Conservation (phyloP, 2,797 vertebrate genomes). For the Clangula hyemalis region DNA sequence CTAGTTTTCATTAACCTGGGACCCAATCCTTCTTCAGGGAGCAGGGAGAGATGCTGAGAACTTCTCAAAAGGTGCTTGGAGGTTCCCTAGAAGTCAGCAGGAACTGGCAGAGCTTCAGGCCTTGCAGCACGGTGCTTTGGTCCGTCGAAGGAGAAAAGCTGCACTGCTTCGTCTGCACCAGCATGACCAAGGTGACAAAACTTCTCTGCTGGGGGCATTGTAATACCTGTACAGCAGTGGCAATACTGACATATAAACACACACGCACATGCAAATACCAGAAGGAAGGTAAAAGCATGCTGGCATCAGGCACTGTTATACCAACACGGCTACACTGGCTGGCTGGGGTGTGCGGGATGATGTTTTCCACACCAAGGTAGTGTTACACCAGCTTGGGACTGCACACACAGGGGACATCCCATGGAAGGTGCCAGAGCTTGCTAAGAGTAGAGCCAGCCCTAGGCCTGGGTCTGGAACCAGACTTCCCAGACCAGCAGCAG, state of each 20-base stretch:
- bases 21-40: neutral
- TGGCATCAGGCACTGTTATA: neutral
- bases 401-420: accelerated
- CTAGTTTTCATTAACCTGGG: conserved; percentile 38
- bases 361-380: neutral
- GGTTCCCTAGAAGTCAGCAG: neutral
- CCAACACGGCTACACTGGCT: accelerated
- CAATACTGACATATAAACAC: neutral
- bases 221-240: neutral
- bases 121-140: neutral
- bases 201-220: neutral
- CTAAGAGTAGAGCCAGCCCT: neutral
- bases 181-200: neutral
- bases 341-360: neutral
- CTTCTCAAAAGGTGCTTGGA: neutral
- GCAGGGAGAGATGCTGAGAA: neutral
- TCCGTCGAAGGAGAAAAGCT: neutral
- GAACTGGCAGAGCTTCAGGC: neutral
- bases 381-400: neutral
- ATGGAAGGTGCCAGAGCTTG: neutral
- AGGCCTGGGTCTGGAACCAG: neutral
- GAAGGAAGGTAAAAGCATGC: neutral
- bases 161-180: neutral
- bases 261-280: neutral
- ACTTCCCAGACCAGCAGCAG: neutral